These are phyloP conservation scores for Sarotherodon lohbergeri DNA, from an alignment of 2,113 vertebrate species.

Conservation along the genomic window DNA sequence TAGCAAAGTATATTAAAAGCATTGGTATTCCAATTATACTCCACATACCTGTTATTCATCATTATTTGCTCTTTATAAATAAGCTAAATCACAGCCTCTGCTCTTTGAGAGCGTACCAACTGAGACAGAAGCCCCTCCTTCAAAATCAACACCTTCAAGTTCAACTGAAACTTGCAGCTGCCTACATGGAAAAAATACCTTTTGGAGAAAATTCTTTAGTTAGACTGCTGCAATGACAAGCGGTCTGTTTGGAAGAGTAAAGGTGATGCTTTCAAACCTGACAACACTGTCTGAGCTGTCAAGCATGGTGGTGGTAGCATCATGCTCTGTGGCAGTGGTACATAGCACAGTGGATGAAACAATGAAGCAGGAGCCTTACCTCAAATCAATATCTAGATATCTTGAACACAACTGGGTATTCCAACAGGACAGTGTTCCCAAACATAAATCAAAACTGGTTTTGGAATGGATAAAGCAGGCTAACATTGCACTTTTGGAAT, in stretches of 20 bases:
- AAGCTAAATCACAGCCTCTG: not conserved
- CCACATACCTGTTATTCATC: not conserved
- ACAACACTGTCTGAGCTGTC: not conserved
- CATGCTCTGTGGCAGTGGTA: not conserved
- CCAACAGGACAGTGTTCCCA: not conserved
- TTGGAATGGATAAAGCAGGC: not conserved
- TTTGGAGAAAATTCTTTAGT: not conserved
- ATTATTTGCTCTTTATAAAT: not conserved
- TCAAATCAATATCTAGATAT: not conserved
- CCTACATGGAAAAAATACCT: not conserved
- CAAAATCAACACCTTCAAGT: not conserved
- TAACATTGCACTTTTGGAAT: not conserved
- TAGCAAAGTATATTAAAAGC: not conserved
- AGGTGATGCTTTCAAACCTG: not conserved
- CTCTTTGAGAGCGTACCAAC: not conserved
- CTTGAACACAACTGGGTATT: not conserved
- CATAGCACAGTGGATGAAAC: not conserved
- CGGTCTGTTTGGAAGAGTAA: not conserved
- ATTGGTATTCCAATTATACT: not conserved
- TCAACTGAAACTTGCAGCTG: not conserved
- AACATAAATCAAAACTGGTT: not conserved
- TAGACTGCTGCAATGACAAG: not conserved
- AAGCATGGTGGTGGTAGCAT: not conserved
- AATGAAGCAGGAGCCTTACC: accelerated
- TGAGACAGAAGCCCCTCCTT: not conserved